These are phyloP conservation scores for Xenotilapia leptura DNA, from an alignment of 2,113 vertebrate species.

Conservation along the genomic window DNA sequence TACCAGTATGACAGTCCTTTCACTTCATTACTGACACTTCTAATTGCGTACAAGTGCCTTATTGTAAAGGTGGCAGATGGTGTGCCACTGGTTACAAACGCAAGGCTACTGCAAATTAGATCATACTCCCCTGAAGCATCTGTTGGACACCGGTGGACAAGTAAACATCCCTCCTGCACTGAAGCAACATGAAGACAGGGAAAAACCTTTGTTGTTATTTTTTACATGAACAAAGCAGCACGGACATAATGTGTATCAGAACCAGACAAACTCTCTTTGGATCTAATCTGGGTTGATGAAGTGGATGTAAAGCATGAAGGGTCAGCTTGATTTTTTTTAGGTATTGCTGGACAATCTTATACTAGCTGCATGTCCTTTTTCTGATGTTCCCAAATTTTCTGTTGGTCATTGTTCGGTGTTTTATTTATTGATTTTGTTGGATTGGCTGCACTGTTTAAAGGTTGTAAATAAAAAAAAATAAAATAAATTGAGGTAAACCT, in stretches of 20 bases:
- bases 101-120: not conserved
- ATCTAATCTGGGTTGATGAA: not conserved
- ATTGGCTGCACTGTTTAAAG: conserved; percentile 50
- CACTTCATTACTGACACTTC: not conserved
- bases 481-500: not conserved
- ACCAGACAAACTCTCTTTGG: not conserved
- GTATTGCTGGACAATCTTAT: conserved; percentile 74
- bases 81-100: not conserved
- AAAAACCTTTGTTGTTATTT: not conserved
- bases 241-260: not conserved
- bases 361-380: conserved; percentile 60
- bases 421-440: conserved; percentile 58
- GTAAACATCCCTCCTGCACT: not conserved
- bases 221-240: not conserved
- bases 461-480: conserved; percentile 54
- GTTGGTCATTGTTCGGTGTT: conserved; percentile 9
- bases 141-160: not conserved
- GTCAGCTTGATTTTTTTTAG: conserved; percentile 29
- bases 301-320: conserved; percentile 36
- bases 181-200: not conserved
- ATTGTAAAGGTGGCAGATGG: conserved; percentile 27
- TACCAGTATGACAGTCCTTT: not conserved
- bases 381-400: not conserved
- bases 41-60: conserved; percentile 61
- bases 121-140: not conserved